Evolutionary conservation across 35 echinoderm and acorn worm genomes (phyloP), one percentile per base, ranked within the genome.

Genomic region (Hemicentrotus pulcherrimus): DNA sequence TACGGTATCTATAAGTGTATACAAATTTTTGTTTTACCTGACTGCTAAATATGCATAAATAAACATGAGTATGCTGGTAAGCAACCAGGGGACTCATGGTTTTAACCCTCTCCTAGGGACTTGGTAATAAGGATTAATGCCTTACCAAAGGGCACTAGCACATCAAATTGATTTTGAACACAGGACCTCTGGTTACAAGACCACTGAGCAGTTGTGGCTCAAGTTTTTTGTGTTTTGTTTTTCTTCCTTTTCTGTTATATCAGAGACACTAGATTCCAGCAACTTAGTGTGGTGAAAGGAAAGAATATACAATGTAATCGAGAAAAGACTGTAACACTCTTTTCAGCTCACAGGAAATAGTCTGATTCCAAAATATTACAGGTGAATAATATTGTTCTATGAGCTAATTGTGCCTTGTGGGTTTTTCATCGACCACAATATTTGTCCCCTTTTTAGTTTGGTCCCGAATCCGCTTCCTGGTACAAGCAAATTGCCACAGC

Each of bases 391-490:
- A 78, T 78, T 78, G 65, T 78, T 78, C 65, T 78, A 78, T 78
- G 65, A 18, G 65, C 65, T 78, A 78, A 78, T 78, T 78, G 65
- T 78, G 65, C 65, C 65, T 78, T 78, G 65, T 78, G 65, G 65
- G 65, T 78, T 28, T 28, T 28, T 18, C 28, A 78, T 28, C 65
- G 24, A 78, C 65, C 65, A 78, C 65, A 78, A 78, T 78, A 78
- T 78, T 78, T 78, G 28, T n/a, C 65, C 65, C 65, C 65, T 6
- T 59, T 78, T 78, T 78, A 78, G 4, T 78, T 78, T 8, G 28
- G 65, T 78, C 24, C 4, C 22, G 6, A 78, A 78, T 78, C 65
- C 65, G 65, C 65, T 78, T 78, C 65, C 65, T 78, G 65, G 65
- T 78, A 78, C 19, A n/a, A 28, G 65, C 4, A 78, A 7, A 78